Evolutionary conservation across 1,140 invertebrate genomes (phyloP).

Genomic region (Metopolophium dirhodum): DNA sequence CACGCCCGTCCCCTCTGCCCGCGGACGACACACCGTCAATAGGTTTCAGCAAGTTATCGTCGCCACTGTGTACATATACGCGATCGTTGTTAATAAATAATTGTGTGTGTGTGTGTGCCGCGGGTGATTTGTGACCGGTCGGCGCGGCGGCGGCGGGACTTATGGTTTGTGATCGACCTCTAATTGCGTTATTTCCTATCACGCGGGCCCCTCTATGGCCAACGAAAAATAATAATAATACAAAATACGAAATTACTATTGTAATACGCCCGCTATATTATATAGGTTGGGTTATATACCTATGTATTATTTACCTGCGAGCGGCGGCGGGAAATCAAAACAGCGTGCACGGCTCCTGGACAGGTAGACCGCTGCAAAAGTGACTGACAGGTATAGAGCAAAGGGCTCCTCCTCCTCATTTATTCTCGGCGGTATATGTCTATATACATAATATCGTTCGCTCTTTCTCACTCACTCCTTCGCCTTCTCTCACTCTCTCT

Average conservation of each 20-base stretch:
- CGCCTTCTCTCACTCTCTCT: too few relatives aligned
- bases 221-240: neutral
- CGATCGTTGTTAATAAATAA: slow-evolving; percentile 22
- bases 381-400: slow-evolving; percentile 44
- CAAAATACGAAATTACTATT: slow-evolving; percentile 9
- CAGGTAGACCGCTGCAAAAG: neutral
- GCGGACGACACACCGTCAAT: neutral
- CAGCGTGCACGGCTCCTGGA: neutral
- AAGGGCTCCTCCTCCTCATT: neutral
- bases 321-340: slow-evolving; percentile 17
- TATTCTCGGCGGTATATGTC: neutral
- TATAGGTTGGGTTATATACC: neutral
- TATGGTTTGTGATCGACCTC: slow-evolving; percentile 48
- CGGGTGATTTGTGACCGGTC: slow-evolving; percentile 10
- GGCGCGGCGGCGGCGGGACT: slow-evolving; percentile 16
- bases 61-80: neutral
- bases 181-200: slow-evolving; percentile 54
- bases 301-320: neutral
- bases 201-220: neutral
- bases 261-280: neutral
- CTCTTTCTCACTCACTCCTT: neutral
- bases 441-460: neutral
- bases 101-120: neutral
- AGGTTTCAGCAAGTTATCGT: neutral
- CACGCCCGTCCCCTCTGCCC: neutral